Evolutionary conservation across 1,140 invertebrate genomes (phyloP).

Genomic region (Scaptomyza montana): DNA sequence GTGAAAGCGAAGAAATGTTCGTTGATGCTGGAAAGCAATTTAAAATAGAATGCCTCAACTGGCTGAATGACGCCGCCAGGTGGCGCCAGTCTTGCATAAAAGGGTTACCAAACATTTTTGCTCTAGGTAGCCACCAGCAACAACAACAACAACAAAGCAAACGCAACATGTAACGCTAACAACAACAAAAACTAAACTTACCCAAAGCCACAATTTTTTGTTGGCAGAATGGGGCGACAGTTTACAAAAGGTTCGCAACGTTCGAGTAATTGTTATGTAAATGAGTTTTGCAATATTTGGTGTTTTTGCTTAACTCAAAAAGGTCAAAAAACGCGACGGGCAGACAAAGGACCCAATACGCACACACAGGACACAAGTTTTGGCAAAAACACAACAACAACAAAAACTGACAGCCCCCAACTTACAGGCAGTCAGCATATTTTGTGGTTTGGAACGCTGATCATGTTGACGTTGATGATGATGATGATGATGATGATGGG

Average conservation of each 20-base stretch:
- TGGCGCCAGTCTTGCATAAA: constrained; percentile 47
- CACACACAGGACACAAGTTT: constrained; percentile 23
- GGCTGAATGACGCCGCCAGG: constrained; percentile 59
- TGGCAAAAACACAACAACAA: no score
- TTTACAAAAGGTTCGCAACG: constrained; percentile 42
- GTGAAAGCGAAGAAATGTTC: neutral
- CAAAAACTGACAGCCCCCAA: neutral
- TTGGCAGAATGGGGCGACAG: neutral
- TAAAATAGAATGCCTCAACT: constrained; percentile 65
- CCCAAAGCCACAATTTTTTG: neutral
- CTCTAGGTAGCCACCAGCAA: neutral
- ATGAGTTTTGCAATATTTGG: constrained; percentile 77
- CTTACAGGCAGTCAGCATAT: constrained; percentile 24
- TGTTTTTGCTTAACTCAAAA: constrained; percentile 50
- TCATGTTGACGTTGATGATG: constrained; percentile 28
- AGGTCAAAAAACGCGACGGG: constrained; percentile 50
- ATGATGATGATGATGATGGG: constrained; percentile 33
- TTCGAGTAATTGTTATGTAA: constrained; percentile 78
- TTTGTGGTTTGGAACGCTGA: constrained; percentile 20
- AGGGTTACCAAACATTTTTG: constrained; percentile 20
- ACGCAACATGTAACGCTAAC: constrained; percentile 54
- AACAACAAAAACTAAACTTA: constrained; percentile 29
- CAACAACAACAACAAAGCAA: neutral
- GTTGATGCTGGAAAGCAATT: constrained; percentile 63
- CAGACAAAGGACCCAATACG: constrained; percentile 24